These are phyloP conservation scores for Progne subis DNA, from an alignment of 2,113 vertebrate species.

Conservation along the genomic window DNA sequence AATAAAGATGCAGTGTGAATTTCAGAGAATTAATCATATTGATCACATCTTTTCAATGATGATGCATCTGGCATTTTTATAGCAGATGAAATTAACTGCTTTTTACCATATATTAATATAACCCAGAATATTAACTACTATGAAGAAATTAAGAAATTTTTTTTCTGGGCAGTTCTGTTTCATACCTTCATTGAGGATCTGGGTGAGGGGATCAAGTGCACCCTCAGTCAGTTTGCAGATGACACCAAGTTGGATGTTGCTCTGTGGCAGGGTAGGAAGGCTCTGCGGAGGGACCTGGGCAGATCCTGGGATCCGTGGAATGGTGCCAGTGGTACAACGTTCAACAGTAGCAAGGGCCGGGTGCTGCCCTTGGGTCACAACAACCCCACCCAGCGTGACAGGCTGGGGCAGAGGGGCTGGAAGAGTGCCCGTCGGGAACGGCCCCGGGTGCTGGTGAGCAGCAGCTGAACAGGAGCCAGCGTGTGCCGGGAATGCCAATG, in stretches of 20 bases:
- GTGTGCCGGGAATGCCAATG: background rate
- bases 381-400: background rate
- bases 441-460: background rate
- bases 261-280: background rate
- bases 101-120: background rate
- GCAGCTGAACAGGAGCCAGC: background rate
- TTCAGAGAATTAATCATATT: conserved; percentile 12
- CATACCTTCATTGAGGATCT: background rate
- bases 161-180: background rate
- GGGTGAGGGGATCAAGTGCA: background rate
- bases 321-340: background rate
- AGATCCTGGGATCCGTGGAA: background rate
- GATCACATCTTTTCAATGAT: background rate
- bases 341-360: background rate
- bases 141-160: background rate
- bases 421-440: background rate
- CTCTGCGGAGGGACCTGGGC: background rate
- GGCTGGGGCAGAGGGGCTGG: background rate
- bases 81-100: background rate
- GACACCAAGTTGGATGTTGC: background rate
- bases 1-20: background rate
- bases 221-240: background rate
- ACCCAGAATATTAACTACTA: background rate
- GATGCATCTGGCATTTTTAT: background rate
- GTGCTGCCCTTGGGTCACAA: background rate